These are phyloP conservation scores for Asbolus verrucosus DNA, from an alignment of 1,140 invertebrate genomes.

Conservation along the genomic window DNA sequence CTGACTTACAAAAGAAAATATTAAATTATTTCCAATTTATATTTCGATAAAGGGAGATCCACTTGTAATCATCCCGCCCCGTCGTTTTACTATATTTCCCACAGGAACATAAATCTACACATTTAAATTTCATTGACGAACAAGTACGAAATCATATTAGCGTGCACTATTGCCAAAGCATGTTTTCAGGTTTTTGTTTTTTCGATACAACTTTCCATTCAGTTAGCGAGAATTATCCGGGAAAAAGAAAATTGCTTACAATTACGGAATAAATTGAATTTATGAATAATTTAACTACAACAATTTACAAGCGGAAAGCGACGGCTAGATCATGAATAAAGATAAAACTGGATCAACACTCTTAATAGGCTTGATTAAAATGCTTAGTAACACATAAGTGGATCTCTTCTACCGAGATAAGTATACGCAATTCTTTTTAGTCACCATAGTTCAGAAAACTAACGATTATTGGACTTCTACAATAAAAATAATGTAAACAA, in stretches of 20 bases:
- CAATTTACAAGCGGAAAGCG: not conserved
- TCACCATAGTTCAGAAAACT: too few species aligned
- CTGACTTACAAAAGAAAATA: constrained; percentile 30
- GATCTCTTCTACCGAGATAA: too few species aligned
- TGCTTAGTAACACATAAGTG: not conserved
- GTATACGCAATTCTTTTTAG: too few species aligned
- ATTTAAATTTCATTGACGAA: too few species aligned
- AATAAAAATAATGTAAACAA: not conserved
- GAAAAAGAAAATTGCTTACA: too few species aligned
- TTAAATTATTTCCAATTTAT: constrained; percentile 38
- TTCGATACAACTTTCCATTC: too few species aligned
- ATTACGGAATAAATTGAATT: not conserved
- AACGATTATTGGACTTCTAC: too few species aligned
- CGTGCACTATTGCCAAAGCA: constrained; percentile 5
- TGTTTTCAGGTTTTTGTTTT: not conserved
- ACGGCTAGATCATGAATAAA: constrained; percentile 1
- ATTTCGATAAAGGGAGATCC: constrained; percentile 36
- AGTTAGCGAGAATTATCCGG: too few species aligned
- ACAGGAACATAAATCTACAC: constrained; percentile 14
- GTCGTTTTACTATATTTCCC: constrained; percentile 22
- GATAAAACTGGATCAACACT: not conserved
- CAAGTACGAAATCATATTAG: constrained; percentile 10
- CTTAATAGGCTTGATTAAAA: not conserved
- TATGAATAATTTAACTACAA: constrained; percentile 1
- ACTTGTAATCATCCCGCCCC: constrained; percentile 20